Evolutionary conservation across 2,888 invertebrate genomes (phyloP).

Genomic region (Nebria salina): DNA sequence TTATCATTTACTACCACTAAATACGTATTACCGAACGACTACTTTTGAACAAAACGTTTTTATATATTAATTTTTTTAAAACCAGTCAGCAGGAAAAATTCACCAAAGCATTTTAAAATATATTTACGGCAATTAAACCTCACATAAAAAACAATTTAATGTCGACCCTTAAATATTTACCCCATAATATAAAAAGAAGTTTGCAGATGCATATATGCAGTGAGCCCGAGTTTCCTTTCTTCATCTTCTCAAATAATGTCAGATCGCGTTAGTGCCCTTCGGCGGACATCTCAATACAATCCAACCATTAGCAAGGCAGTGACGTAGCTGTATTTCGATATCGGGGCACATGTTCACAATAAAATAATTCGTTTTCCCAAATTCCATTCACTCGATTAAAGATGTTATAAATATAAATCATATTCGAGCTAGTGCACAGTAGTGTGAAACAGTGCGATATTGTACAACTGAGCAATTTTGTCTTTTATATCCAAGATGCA

Average conservation of each 20-base stretch:
- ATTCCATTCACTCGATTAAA: too few species aligned
- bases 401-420: too few species aligned
- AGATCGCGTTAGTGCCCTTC: slow-evolving; percentile 38
- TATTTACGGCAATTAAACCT: slow-evolving; percentile 41
- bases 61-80: not conserved
- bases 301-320: slow-evolving; percentile 1
- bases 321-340: slow-evolving; percentile 9
- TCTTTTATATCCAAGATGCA: not conserved
- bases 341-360: not conserved
- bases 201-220: slow-evolving; percentile 20
- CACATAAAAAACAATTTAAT: slow-evolving; percentile 15
- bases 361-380: too few species aligned
- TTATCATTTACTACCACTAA: not conserved
- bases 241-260: slow-evolving; percentile 36
- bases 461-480: too few species aligned
- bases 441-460: too few species aligned
- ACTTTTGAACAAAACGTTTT: not conserved
- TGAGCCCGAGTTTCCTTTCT: slow-evolving; percentile 16
- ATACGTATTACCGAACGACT: too few species aligned
- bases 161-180: slow-evolving; percentile 37
- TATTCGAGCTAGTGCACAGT: too few species aligned
- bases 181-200: slow-evolving; percentile 10
- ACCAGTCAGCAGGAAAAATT: not conserved
- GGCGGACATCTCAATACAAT: slow-evolving; percentile 36
- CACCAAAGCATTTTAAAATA: not conserved